These are phyloP conservation scores for Bucorvus abyssinicus DNA, from an alignment of 2,797 vertebrate genomes.

Conservation along the genomic window DNA sequence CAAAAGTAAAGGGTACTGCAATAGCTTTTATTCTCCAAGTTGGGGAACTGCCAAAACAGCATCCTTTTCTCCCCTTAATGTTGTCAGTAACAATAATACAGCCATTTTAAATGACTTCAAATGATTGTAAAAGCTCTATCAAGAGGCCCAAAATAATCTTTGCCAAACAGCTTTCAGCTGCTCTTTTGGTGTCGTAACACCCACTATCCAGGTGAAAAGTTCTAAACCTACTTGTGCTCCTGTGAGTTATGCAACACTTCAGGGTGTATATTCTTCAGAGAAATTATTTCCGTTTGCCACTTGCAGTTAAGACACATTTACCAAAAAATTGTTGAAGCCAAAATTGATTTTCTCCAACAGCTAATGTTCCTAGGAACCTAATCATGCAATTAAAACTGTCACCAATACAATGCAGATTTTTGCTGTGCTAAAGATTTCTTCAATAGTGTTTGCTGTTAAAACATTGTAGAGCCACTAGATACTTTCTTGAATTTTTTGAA, in stretches of 20 bases:
- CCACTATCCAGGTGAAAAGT: neutral
- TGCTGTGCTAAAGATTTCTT: neutral
- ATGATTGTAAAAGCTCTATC: neutral
- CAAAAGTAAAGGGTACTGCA: neutral
- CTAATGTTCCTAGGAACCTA: neutral
- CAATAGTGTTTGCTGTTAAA: neutral
- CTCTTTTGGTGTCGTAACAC: neutral
- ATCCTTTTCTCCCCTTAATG: neutral
- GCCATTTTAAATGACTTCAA: conserved; percentile 6
- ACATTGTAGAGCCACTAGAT: neutral
- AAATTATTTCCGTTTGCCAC: conserved; percentile 9
- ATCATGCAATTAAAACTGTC: neutral
- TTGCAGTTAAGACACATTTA: neutral
- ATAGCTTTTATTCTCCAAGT: neutral
- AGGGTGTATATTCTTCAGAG: neutral
- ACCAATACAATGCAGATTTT: neutral
- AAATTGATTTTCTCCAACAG: neutral
- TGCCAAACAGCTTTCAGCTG: neutral
- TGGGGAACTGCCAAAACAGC: neutral
- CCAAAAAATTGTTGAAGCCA: neutral
- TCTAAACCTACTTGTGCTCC: neutral
- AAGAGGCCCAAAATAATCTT: neutral
- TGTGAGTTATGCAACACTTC: neutral
- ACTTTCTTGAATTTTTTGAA: neutral
- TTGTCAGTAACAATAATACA: neutral